Evolutionary conservation across 2,797 vertebrate genomes (phyloP).

Genomic region (Champsocephalus gunnari): DNA sequence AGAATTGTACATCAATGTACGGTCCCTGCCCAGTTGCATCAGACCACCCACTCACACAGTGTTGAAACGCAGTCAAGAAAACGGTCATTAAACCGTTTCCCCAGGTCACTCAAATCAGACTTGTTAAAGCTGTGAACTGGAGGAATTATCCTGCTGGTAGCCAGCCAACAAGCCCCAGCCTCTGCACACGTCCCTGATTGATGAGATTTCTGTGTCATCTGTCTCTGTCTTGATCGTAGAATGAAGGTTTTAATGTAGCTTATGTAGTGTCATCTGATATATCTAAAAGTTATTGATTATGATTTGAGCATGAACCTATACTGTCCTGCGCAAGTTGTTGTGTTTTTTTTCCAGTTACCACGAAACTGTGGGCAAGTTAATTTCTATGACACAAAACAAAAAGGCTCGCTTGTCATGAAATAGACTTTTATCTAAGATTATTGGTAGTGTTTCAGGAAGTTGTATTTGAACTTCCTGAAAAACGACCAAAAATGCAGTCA

Average conservation of each 20-base stretch:
- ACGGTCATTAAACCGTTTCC: slow-evolving; percentile 84
- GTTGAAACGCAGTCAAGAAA: slow-evolving; percentile 80
- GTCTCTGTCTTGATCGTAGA: slow-evolving; percentile 8
- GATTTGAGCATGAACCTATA: not conserved
- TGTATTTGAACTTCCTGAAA: too few relatives aligned
- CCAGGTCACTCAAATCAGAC: slow-evolving; percentile 84
- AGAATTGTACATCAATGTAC: slow-evolving; percentile 77
- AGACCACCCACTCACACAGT: slow-evolving; percentile 85
- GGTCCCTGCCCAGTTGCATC: slow-evolving; percentile 67
- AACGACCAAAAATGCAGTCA: too few relatives aligned
- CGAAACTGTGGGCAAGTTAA: not conserved
- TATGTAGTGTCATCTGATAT: slow-evolving; percentile 17
- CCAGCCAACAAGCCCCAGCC: slow-evolving; percentile 52
- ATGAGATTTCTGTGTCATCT: slow-evolving; percentile 61
- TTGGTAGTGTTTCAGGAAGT: slow-evolving; percentile 2
- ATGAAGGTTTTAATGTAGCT: slow-evolving; percentile 7
- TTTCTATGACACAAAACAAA: not conserved
- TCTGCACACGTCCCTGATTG: slow-evolving; percentile 55
- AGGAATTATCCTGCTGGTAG: slow-evolving; percentile 64
- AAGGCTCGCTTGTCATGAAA: not conserved
- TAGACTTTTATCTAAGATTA: not conserved
- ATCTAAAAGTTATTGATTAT: not conserved
- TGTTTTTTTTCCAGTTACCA: not conserved
- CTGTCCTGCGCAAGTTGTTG: not conserved
- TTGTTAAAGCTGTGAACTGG: slow-evolving; percentile 82